These are phyloP conservation scores for Pseudoips prasinana DNA, from an alignment of 2,888 invertebrate species.

Conservation along the genomic window DNA sequence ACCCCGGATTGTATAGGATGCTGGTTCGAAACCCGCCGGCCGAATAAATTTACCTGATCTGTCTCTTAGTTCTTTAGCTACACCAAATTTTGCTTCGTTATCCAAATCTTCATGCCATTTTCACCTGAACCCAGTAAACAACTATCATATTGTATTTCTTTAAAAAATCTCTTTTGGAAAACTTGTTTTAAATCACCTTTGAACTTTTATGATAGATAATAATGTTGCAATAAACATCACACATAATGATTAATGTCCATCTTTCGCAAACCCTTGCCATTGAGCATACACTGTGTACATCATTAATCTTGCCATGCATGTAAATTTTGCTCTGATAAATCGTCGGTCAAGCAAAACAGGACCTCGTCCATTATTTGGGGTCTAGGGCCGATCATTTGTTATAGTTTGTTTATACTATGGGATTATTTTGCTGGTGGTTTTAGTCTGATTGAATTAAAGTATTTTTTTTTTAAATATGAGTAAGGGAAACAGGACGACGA, in stretches of 20 bases:
- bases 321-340: slow-evolving; percentile 69
- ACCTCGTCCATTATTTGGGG: slow-evolving; percentile 37
- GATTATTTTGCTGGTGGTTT: slow-evolving; percentile 10
- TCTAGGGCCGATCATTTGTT: slow-evolving; percentile 29
- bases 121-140: too few relatives aligned
- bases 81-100: too few relatives aligned
- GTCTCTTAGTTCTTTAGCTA: too few relatives aligned
- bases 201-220: slow-evolving; percentile 23
- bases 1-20: too few relatives aligned
- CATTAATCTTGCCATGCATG: slow-evolving; percentile 69
- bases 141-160: too few relatives aligned
- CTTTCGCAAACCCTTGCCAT: slow-evolving; percentile 27
- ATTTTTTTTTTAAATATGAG: too few relatives aligned
- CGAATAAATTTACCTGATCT: too few relatives aligned
- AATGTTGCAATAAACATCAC: slow-evolving; percentile 29
- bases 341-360: slow-evolving; percentile 54
- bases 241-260: slow-evolving; percentile 33
- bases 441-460: slow-evolving; percentile 24
- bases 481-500: too few relatives aligned
- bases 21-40: too few relatives aligned
- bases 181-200: too few relatives aligned
- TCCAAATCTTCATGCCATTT: too few relatives aligned
- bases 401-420: slow-evolving; percentile 19
- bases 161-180: too few relatives aligned
- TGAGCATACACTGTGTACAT: slow-evolving; percentile 48